Evolutionary conservation across 2,888 invertebrate genomes (phyloP), one percentile per base, ranked within the genome.

Genomic region (Gymnoscelis rufifasciata): DNA sequence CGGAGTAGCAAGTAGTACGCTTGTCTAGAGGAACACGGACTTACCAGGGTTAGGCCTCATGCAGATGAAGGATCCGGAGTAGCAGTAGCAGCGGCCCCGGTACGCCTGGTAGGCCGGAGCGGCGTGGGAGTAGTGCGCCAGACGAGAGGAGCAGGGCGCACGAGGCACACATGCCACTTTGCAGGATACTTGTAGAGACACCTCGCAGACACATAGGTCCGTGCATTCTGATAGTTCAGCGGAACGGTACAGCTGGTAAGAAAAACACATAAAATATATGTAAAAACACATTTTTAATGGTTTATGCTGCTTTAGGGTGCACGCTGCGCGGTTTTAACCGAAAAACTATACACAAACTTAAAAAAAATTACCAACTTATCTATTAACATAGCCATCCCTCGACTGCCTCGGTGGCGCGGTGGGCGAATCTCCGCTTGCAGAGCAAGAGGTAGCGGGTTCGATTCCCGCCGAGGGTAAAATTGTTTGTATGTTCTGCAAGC

Each of bases 51-150:
- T 88, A 44, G 96, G 96, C 68, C 95, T 92, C 94, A 96, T 95
- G 86, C 96, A 96, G 83, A 96, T 96, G 82, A 97, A 96, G 55
- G 94, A 93, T 26, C 96, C 96, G 13, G 95, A 95, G 86, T 96
- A 96, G 83, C 96, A 97, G 64, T 96, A 92, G 82, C 97, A 97
- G 49, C 95, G 91, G 29, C 96, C 96, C 29, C 96, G 90, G 76
- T 93, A 95, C 6, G 96, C 96, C 80, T 95, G 95, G 86, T 95
- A 96, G 43, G 95, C 94, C 5, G 96, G 96, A 1, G 95, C 94
- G 28, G 95, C 94, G 81, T 97, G 97, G 68, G 95, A 95, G 89
- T 96, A 97, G 82, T 94, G 94, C 38, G 96, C 96, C 60, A 95
- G 92, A 55, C 95, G 93, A 7, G 95, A 95, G 61, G 95, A 94